Conservation (phyloP, 2,797 vertebrate genomes). For the Linurgus olivaceus region DNA sequence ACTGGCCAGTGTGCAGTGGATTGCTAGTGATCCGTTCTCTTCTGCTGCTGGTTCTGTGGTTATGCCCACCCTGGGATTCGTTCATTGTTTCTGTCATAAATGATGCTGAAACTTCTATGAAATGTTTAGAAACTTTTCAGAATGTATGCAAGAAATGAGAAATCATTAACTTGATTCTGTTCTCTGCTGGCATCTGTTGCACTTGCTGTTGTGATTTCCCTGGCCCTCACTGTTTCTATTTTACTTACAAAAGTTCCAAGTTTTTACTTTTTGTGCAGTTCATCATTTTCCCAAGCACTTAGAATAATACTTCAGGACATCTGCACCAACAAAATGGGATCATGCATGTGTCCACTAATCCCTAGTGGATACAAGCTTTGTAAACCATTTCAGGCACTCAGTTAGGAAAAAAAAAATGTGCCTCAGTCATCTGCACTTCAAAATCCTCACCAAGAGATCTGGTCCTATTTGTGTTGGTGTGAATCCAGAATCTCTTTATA, state of each 20-base stretch:
- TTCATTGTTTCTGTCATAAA: neutral
- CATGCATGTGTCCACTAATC: neutral
- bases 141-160: neutral
- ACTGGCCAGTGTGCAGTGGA: neutral
- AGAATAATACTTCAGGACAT: neutral
- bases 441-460: neutral
- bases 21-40: neutral
- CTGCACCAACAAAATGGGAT: neutral
- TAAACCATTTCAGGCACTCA: neutral
- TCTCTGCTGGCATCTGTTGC: neutral
- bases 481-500: neutral
- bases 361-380: neutral
- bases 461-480: neutral
- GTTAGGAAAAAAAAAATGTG: neutral
- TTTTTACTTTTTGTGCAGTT: neutral
- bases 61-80: neutral
- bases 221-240: neutral
- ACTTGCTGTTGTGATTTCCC: neutral
- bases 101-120: neutral
- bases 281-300: neutral
- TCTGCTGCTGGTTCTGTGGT: neutral
- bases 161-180: neutral
- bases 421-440: neutral
- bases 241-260: neutral
- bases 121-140: neutral